Evolutionary conservation across 2,113 vertebrate genomes (phyloP).

Genomic region (Erinaceus europaeus): DNA sequence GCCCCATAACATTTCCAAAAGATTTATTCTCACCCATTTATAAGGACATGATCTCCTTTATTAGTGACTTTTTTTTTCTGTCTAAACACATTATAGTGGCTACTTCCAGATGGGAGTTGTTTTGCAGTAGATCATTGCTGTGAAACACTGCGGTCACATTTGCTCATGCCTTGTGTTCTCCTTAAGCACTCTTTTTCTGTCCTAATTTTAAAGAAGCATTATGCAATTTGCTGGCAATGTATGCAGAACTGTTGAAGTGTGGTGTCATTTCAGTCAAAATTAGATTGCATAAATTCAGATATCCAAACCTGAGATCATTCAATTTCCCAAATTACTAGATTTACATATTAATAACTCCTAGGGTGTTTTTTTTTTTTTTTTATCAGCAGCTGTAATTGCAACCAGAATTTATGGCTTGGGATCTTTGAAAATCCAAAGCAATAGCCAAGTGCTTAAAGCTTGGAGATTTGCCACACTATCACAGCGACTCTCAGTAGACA

Average conservation of each 20-base stretch:
- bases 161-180: neutral
- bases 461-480: slow-evolving; percentile 34
- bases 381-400: slow-evolving; percentile 58
- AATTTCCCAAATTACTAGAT: slow-evolving; percentile 59
- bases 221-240: slow-evolving; percentile 24
- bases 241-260: slow-evolving; percentile 39
- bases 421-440: slow-evolving; percentile 57
- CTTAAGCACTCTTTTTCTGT: neutral
- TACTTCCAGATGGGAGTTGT: neutral
- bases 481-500: slow-evolving; percentile 25
- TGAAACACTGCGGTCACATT: neutral
- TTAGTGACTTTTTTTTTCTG: neutral
- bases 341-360: slow-evolving; percentile 66
- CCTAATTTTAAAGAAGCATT: slow-evolving; percentile 34
- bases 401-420: slow-evolving; percentile 53
- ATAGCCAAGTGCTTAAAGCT: slow-evolving; percentile 48
- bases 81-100: neutral
- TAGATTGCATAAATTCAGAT: slow-evolving; percentile 55
- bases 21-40: neutral
- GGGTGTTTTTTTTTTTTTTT: slow-evolving; percentile 58
- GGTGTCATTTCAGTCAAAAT: slow-evolving; percentile 60
- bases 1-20: slow-evolving; percentile 15
- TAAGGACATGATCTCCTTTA: neutral
- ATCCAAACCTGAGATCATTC: slow-evolving; percentile 53
- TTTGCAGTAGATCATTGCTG: neutral